Conservation (phyloP, 2,888 invertebrate genomes). For the Mantis religiosa region DNA sequence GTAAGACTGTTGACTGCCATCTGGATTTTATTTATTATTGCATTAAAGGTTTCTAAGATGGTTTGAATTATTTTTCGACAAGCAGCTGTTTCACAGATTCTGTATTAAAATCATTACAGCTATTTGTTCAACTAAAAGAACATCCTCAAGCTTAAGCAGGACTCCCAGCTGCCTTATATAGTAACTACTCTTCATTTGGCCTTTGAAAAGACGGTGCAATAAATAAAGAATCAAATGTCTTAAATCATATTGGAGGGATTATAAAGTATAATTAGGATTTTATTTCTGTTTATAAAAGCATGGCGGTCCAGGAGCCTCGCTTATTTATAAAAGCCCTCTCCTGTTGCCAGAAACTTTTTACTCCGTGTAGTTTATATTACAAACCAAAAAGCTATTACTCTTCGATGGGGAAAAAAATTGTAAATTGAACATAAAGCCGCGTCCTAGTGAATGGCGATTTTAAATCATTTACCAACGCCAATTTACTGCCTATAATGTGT, state of each 20-base stretch:
- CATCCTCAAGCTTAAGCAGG: too few species aligned
- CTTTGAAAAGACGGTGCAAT: too few species aligned
- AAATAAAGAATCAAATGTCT: background rate
- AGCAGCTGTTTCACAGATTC: too few species aligned
- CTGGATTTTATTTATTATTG: too few species aligned
- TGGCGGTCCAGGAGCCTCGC: background rate
- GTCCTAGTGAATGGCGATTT: background rate
- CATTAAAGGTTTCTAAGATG: too few species aligned
- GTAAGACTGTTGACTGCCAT: too few species aligned
- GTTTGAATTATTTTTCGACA: too few species aligned
- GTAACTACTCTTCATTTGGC: too few species aligned
- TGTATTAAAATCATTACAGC: too few species aligned
- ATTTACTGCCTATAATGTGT: background rate
- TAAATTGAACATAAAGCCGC: background rate
- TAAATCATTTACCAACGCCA: background rate
- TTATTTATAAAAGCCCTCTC: background rate
- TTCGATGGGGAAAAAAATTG: background rate
- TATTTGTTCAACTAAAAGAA: too few species aligned
- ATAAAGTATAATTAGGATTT: background rate
- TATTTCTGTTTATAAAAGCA: background rate
- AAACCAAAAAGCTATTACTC: background rate
- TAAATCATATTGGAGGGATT: background rate
- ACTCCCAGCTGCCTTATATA: too few species aligned
- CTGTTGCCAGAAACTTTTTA: background rate
- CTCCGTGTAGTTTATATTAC: background rate